A percentile compares a stretch with the other conserved stretches of the same genome.
These are phyloP conservation scores for Gnatocerus cornutus DNA, from an alignment of 2,888 invertebrate species.

Conservation along the genomic window DNA sequence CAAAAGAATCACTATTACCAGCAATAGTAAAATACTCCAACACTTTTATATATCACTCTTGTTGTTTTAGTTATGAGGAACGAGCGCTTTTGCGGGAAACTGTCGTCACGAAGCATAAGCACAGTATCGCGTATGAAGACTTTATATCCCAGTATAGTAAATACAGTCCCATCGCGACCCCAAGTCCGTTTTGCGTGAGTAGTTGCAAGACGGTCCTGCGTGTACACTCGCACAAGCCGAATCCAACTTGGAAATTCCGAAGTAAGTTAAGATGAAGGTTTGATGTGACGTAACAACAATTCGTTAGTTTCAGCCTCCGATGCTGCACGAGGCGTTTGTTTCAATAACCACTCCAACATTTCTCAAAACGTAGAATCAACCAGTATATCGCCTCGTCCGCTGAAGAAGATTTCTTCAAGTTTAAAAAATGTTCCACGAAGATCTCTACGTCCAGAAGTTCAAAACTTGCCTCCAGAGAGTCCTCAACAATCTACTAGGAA, in stretches of 20 bases:
- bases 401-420: constrained; percentile 76
- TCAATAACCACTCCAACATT: constrained; percentile 65
- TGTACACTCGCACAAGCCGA: constrained; percentile 65
- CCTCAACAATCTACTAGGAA: constrained; percentile 67
- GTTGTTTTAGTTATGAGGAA: constrained; percentile 95
- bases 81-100: constrained; percentile 88
- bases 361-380: constrained; percentile 67
- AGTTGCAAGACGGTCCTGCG: constrained; percentile 60
- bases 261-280: constrained; percentile 61
- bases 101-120: constrained; percentile 89
- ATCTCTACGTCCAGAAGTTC: constrained; percentile 65
- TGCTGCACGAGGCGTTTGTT: constrained; percentile 66
- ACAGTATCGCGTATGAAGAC: constrained; percentile 91
- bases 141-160: constrained; percentile 84
- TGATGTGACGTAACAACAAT: not conserved
- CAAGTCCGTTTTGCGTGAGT: constrained; percentile 70
- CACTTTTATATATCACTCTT: too few relatives aligned
- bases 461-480: constrained; percentile 69
- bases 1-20: constrained; percentile 93
- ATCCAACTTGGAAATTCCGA: constrained; percentile 66
- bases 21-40: constrained; percentile 92
- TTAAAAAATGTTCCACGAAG: constrained; percentile 68
- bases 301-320: constrained; percentile 64
- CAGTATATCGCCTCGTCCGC: constrained; percentile 79
- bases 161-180: constrained; percentile 79